These are phyloP conservation scores for Tympanoctomys barrerae DNA, from an alignment of 2,797 vertebrate genomes.

Conservation along the genomic window DNA sequence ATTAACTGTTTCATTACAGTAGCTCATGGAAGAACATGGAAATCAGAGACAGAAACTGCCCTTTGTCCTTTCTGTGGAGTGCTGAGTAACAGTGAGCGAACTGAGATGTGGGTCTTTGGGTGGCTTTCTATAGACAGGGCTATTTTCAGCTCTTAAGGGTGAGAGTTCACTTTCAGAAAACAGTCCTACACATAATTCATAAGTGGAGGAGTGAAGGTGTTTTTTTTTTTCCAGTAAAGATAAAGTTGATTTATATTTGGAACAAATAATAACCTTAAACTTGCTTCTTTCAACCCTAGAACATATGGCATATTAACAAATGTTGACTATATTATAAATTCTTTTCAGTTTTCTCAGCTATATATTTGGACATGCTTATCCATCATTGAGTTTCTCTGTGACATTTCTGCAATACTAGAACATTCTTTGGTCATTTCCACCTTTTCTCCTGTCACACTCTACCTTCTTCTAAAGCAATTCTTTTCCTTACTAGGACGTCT, in stretches of 20 bases:
- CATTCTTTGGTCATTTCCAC: neutral
- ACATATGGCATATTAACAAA: neutral
- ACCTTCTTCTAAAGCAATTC: neutral
- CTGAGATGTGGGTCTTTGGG: rapidly evolving
- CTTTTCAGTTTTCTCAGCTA: neutral
- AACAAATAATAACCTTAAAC: neutral
- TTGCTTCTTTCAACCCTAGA: neutral
- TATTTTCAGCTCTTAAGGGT: neutral
- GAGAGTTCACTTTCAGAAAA: neutral
- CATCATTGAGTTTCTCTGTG: neutral
- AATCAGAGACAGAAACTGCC: neutral
- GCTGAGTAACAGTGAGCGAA: neutral
- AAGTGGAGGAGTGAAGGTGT: neutral
- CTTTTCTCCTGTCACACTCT: neutral
- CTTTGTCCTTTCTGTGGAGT: neutral
- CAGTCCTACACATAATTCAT: neutral
- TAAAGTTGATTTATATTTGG: neutral
- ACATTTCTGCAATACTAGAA: neutral
- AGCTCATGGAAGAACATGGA: neutral
- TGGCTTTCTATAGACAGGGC: neutral
- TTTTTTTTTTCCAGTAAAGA: neutral
- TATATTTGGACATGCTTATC: neutral
- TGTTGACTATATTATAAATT: neutral
- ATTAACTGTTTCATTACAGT: neutral
- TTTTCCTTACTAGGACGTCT: neutral